Conservation (phyloP, 2,888 invertebrate genomes). For the Exocentrus adspersus region DNA sequence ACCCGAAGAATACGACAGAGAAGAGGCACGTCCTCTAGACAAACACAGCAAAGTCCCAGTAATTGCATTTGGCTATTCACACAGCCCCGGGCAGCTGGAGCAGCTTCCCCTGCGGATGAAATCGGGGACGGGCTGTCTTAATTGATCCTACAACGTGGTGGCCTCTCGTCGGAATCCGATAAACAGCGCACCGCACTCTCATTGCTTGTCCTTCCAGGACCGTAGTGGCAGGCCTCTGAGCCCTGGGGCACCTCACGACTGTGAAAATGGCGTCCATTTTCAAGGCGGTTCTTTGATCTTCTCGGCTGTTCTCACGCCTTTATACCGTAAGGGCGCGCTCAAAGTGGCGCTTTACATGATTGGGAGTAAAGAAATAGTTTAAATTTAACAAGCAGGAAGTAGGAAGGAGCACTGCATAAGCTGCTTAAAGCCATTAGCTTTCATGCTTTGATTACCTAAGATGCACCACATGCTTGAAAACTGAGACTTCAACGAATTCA, state of each 20-base stretch:
- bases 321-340: too few species aligned
- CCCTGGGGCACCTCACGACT: slow-evolving; percentile 1
- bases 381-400: too few species aligned
- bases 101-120: slow-evolving; percentile 37
- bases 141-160: slow-evolving; percentile 57
- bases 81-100: slow-evolving; percentile 47
- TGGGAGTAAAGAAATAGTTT: too few species aligned
- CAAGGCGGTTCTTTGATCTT: not conserved
- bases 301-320: too few species aligned
- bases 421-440: too few species aligned
- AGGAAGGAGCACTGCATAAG: too few species aligned
- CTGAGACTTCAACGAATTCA: too few species aligned
- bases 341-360: too few species aligned
- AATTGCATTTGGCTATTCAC: slow-evolving; percentile 59
- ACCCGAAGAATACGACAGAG: slow-evolving; percentile 41
- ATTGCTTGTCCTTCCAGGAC: slow-evolving; percentile 37
- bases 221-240: too few species aligned
- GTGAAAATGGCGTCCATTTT: not conserved
- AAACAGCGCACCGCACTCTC: slow-evolving; percentile 18
- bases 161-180: slow-evolving; percentile 33
- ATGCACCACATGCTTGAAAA: too few species aligned
- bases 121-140: slow-evolving; percentile 57
- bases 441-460: too few species aligned
- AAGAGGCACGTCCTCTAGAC: slow-evolving; percentile 52
- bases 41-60: slow-evolving; percentile 56